Evolutionary conservation across 2,888 invertebrate species (phyloP), one percentile per base, ranked within the genome.

Genomic region (Sabatieria punctata): DNA sequence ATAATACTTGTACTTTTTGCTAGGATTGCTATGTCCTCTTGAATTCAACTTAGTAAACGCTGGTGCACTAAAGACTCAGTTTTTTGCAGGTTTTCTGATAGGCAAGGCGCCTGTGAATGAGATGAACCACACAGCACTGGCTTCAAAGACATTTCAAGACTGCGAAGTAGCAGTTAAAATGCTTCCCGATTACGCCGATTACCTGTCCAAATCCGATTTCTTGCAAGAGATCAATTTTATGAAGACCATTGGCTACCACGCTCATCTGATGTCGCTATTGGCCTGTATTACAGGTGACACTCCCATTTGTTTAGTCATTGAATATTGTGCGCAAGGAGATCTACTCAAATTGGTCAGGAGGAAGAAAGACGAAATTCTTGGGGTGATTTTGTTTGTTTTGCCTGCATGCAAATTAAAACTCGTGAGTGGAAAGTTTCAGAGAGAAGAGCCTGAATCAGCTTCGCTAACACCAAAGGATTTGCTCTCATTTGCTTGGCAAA

Each of bases 171-270:
- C 59, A 8, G 56, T 58, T 4, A 59, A 59, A 47, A 54, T 57
- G 57, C 49, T 59, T 19, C 59, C 59, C 8, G 49, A 55, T 13
- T 59, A 58, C 46, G 58, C 59, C 13, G 59, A 59, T 41, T 58
- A 58, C 44, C 56, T 55, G 3, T 56, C 59, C 1, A 36, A 55
- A 41, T 54, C 54, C 1, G 59, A 59, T 48, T 59, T 59, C 42
- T 53, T 56, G 50, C 57, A 59, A 51, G 59, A 59, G 47, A 59
- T 59, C 37, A 57, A 57, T 47, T 59, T 59, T 49, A 59, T 59
- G 59, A 59, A 59, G 43, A 56, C 57, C 1, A 49, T 59, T 15
- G 49, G 52, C 35, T 59, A 58, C 47, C 59, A 59, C 44, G 56
- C 56, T 1, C 57, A 59, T 49, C 47, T 59, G 41, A 58, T 59